Conservation (phyloP, 2,797 vertebrate genomes). For the Anguilla anguilla region DNA sequence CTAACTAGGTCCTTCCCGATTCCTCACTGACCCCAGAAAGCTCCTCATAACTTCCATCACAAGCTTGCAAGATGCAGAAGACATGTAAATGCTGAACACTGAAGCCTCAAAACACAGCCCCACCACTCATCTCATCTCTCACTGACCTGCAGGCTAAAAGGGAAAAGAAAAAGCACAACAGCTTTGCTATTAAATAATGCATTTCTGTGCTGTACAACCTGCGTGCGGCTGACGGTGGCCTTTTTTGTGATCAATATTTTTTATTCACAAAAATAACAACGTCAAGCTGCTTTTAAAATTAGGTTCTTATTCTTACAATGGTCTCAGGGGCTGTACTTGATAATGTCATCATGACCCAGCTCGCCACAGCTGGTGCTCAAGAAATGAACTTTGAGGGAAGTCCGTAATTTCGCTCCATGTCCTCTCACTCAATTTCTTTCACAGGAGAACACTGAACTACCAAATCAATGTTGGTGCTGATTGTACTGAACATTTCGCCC, state of each 20-base stretch:
- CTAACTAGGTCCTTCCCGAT: constrained; percentile 30
- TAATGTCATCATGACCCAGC: not conserved
- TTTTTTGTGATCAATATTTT: no score
- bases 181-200: not conserved
- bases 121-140: not conserved
- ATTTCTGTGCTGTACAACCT: not conserved
- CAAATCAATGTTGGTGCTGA: not conserved
- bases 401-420: not conserved
- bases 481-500: not conserved
- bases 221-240: not conserved
- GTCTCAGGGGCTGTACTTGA: not conserved
- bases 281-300: not conserved
- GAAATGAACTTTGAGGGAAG: not conserved
- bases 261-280: no score
- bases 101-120: constrained; percentile 32
- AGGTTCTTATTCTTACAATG: not conserved
- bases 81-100: constrained; percentile 25
- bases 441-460: not conserved
- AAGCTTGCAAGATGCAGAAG: not conserved
- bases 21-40: constrained; percentile 1
- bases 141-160: not conserved
- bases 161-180: not conserved
- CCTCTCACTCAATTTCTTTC: not conserved
- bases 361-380: not conserved
- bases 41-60: not conserved